Base-by-base conservation (phyloP, 2,797 vertebrate species). In the Nyctalus aviator region DNA sequence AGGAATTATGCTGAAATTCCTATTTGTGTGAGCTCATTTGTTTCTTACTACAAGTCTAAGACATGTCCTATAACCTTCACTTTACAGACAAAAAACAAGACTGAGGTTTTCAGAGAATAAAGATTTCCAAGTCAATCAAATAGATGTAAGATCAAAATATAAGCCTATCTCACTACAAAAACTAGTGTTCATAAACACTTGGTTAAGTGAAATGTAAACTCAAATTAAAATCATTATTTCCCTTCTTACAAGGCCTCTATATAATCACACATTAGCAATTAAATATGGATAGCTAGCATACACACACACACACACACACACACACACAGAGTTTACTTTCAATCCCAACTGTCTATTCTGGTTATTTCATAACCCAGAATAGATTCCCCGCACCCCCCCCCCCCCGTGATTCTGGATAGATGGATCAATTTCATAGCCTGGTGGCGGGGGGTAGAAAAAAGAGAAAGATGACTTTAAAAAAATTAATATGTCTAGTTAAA, bases 131-230 rank as follows among this genome's bases (percentile, higher is more conserved):
- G 7, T 77, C 35, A 88, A 90, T 35, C 66, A 90, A 88, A 81
- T n/a, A 59, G 25, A 78, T 41, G 14, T 72, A 73, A 50, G 32
- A 62, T 89, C 25, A 77, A 94, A 95, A 62, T 68, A 21, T n/a
- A 96, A 72, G 32, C 76, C 23, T 41, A 17, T 77, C 35, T 78
- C 64, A 86, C 17, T 89, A 57, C 30, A 41, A 77, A 91, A 69
- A 77, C n/a, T 41, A 35, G 21, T 46, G 6, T 37, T 69, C 8
- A 25, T 37, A 41, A 84, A 78, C 11, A 55, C 20, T 41, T 84
- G 20, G 50, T 32, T 75, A 88, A 78, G 27, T 30, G 10, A 23
- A 62, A 48, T 78, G 11, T 44, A 41, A 27, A 15, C 3, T 79
- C 5, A 91, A 66, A 81, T 46, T 73, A 78, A 85, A 11, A 25